These are phyloP conservation scores for Rana temporaria DNA, from an alignment of 2,113 vertebrate genomes.

Conservation along the genomic window DNA sequence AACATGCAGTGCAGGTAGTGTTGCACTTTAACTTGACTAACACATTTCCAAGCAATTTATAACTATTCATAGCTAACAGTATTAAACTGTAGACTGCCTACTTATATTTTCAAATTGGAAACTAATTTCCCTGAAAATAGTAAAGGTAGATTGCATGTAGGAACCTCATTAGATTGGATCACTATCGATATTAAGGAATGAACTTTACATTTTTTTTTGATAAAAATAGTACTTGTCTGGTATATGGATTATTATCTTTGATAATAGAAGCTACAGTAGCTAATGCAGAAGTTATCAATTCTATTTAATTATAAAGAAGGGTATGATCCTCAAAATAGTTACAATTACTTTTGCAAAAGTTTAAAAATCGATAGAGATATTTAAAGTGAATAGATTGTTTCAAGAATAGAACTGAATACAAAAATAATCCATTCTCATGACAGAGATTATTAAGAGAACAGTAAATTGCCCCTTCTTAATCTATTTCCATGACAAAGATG, in stretches of 20 bases:
- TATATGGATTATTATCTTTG: conserved; percentile 26
- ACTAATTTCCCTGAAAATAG: conserved; percentile 17
- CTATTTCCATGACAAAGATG: conserved; percentile 57
- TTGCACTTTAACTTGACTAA: too few species aligned
- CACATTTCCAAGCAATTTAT: too few species aligned
- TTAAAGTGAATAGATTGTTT: conserved; percentile 57
- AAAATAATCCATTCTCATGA: conserved; percentile 58
- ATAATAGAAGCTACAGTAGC: conserved; percentile 25
- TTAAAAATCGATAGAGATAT: conserved; percentile 57
- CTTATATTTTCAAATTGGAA: conserved; percentile 6
- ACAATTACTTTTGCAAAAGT: conserved; percentile 54
- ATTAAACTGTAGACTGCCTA: background rate
- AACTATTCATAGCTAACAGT: background rate
- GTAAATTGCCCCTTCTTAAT: conserved; percentile 58
- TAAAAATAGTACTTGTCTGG: conserved; percentile 33
- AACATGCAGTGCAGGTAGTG: too few species aligned
- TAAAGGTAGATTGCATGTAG: background rate
- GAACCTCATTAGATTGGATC: conserved; percentile 20
- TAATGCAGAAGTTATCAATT: conserved; percentile 39
- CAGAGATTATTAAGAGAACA: conserved; percentile 59
- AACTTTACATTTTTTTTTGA: conserved; percentile 29
- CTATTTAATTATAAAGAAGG: conserved; percentile 48
- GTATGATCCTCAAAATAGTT: conserved; percentile 49
- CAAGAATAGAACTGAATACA: conserved; percentile 58
- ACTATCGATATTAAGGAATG: conserved; percentile 32